Conservation (phyloP, 2,113 vertebrate genomes). For the Centropus unirufus region DNA sequence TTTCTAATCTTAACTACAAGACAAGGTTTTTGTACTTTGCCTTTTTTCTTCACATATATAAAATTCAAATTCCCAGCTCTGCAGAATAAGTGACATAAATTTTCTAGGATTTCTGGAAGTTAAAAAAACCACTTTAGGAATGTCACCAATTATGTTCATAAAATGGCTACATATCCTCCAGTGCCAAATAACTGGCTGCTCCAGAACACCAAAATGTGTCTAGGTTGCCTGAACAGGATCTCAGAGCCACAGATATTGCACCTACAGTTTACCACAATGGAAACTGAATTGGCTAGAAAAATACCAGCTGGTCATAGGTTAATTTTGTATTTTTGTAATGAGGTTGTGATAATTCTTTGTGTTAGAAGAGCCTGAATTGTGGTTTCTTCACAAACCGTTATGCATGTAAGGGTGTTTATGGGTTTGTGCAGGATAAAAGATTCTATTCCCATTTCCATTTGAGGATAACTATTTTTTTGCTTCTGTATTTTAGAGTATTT, state of each 20-base stretch:
- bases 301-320: background rate
- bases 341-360: background rate
- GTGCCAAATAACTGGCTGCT: background rate
- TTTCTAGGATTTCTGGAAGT: background rate
- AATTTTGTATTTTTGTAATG: background rate
- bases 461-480: background rate
- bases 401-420: background rate
- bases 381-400: background rate
- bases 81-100: background rate
- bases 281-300: background rate
- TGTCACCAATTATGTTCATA: background rate
- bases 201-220: background rate
- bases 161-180: background rate
- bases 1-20: background rate
- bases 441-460: background rate
- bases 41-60: background rate
- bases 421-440: background rate
- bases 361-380: background rate
- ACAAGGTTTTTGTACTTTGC: background rate
- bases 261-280: background rate
- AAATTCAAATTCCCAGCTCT: background rate
- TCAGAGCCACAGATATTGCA: background rate
- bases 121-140: background rate
- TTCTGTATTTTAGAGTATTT: background rate
- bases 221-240: background rate